Evolutionary conservation across 1,140 invertebrate species (phyloP).

Genomic region (Ephestia elutella): DNA sequence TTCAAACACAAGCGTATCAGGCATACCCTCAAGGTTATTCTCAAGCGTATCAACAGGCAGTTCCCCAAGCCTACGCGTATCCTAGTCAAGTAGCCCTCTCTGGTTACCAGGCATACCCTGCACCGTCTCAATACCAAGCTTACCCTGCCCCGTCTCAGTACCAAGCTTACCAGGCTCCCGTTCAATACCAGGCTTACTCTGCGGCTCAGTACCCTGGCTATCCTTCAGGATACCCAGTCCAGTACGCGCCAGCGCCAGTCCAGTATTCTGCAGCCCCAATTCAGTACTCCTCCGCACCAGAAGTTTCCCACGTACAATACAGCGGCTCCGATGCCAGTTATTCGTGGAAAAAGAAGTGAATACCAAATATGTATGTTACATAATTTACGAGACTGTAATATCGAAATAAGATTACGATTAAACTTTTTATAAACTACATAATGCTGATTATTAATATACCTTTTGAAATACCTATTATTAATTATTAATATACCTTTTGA

Average conservation of each 20-base stretch:
- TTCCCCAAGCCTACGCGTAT: too few species aligned
- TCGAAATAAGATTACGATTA: neutral
- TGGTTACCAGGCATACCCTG: neutral
- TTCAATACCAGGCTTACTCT: slow-evolving; percentile 4
- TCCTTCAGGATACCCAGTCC: neutral
- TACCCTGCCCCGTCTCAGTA: neutral
- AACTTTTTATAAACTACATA: neutral
- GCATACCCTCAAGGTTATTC: neutral
- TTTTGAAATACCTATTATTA: too few species aligned
- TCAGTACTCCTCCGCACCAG: neutral
- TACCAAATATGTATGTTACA: neutral
- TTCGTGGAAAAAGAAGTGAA: neutral
- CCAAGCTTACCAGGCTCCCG: neutral
- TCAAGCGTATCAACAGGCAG: too few species aligned
- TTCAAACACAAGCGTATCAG: neutral
- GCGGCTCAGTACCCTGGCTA: slow-evolving; percentile 1
- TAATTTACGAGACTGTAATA: neutral
- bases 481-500: too few species aligned
- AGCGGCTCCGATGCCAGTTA: neutral
- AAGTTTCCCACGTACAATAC: neutral
- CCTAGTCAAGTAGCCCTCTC: too few species aligned
- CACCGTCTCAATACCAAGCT: neutral
- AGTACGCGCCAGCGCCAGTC: neutral
- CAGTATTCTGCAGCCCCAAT: neutral
- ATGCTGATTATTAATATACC: too few species aligned